Evolutionary conservation across 23 tunicate genomes (phyloP).

Genomic region (Diplosoma virens): DNA sequence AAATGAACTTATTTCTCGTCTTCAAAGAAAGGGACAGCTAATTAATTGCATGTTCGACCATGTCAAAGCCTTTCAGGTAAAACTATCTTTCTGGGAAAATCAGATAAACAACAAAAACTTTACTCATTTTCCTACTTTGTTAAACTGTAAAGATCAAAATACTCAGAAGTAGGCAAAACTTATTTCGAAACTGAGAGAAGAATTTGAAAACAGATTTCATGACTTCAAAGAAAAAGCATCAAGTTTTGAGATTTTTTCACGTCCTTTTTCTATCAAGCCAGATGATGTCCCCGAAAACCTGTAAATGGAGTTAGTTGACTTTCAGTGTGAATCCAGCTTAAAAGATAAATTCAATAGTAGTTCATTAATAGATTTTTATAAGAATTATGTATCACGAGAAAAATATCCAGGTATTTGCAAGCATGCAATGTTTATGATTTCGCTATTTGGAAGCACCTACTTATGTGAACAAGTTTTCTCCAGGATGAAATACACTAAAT

Average conservation of each 20-base stretch:
- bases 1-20: conserved; percentile 41
- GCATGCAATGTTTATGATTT: conserved; percentile 23
- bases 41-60: conserved; percentile 47
- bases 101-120: conserved; percentile 57
- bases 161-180: conserved; percentile 28
- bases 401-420: conserved; percentile 31
- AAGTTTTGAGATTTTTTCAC: conserved; percentile 6
- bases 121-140: conserved; percentile 56
- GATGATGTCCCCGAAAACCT: conserved; percentile 32
- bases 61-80: conserved; percentile 53
- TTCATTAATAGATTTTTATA: neutral
- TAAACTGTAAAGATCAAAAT: conserved; percentile 35
- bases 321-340: neutral
- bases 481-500: conserved; percentile 25
- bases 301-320: conserved; percentile 4
- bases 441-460: conserved; percentile 31
- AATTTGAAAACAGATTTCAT: conserved; percentile 23
- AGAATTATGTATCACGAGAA: neutral
- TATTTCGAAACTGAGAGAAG: conserved; percentile 22
- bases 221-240: conserved; percentile 1
- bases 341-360: neutral
- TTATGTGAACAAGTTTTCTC: conserved; percentile 25
- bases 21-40: conserved; percentile 19
- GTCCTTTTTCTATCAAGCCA: conserved; percentile 32
- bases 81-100: conserved; percentile 53